These are phyloP conservation scores for Copidosoma floridanum DNA, from an alignment of 1,140 invertebrate genomes.

Conservation along the genomic window DNA sequence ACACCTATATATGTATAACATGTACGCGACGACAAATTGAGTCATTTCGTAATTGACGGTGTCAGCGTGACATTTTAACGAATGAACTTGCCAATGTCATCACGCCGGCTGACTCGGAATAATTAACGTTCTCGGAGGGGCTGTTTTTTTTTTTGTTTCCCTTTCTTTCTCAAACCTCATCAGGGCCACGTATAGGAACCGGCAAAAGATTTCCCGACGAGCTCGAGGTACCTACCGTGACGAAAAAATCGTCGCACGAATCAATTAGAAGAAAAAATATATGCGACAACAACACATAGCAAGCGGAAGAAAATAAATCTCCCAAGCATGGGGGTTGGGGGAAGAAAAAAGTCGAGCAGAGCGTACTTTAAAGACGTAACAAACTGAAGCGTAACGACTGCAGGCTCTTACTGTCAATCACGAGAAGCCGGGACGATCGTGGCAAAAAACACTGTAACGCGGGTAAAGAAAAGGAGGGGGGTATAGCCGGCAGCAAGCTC, in stretches of 20 bases:
- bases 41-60: not conserved
- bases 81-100: too few species aligned
- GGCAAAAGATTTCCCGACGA: too few species aligned
- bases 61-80: not conserved
- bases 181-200: too few species aligned
- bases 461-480: conserved; percentile 26
- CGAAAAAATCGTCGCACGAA: not conserved
- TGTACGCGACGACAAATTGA: not conserved
- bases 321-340: not conserved
- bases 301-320: not conserved
- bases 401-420: not conserved
- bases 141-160: too few species aligned
- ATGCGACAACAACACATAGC: not conserved
- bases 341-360: conserved; percentile 9
- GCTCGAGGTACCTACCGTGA: too few species aligned
- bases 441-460: too few species aligned
- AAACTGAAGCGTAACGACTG: conserved; percentile 6
- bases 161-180: too few species aligned
- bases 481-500: conserved; percentile 22
- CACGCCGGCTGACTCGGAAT: too few species aligned
- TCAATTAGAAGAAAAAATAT: not conserved
- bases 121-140: too few species aligned
- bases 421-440: not conserved
- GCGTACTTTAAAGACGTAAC: conserved; percentile 8
- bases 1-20: too few species aligned